Evolutionary conservation across 2,797 vertebrate genomes (phyloP).

Genomic region (Galagoides demidoff): DNA sequence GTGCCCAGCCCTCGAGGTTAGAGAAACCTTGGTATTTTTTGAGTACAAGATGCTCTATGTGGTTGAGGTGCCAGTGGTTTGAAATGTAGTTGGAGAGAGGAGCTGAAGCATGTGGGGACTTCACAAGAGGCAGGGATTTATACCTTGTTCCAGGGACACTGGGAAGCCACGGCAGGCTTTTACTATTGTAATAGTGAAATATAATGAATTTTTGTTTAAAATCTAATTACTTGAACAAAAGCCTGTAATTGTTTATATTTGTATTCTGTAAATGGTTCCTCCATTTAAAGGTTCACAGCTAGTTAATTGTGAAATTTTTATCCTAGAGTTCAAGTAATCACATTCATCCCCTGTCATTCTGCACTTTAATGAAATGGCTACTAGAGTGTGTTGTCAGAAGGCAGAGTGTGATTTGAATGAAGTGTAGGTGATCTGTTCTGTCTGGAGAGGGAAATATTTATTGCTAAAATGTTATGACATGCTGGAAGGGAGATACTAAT

Average conservation of each 20-base stretch:
- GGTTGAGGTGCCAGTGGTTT: neutral
- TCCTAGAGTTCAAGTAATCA: neutral
- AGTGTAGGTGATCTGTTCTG: neutral
- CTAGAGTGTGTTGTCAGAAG: neutral
- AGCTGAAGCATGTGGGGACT: neutral
- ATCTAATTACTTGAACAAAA: neutral
- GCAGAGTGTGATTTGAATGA: neutral
- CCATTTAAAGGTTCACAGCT: neutral
- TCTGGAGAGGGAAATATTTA: neutral
- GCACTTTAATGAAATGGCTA: neutral
- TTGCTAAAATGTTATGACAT: neutral
- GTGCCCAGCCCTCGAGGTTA: neutral
- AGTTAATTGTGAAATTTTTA: neutral
- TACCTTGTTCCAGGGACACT: neutral
- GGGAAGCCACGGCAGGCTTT: neutral
- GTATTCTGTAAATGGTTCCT: neutral
- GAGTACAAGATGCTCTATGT: neutral
- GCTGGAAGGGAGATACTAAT: neutral
- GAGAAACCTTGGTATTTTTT: neutral
- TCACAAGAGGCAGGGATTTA: neutral
- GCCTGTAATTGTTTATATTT: neutral
- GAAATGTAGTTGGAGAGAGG: neutral
- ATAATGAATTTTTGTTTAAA: neutral
- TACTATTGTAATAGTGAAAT: neutral
- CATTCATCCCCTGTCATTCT: neutral